Conservation (phyloP, 2,113 vertebrate genomes). For the Himantopus leucocephalus region DNA sequence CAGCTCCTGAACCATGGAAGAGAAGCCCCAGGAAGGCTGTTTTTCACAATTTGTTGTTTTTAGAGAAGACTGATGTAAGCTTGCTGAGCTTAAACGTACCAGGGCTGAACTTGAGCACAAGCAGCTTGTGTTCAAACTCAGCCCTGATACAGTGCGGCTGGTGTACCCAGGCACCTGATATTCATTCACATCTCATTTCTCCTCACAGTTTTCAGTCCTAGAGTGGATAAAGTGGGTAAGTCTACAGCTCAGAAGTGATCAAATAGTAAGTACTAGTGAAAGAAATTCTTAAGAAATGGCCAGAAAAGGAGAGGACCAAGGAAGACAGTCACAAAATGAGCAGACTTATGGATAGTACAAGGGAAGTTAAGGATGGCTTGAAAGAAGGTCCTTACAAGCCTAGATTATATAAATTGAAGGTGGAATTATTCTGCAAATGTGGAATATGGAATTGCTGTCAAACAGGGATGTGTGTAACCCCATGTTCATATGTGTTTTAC, state of each 20-base stretch:
- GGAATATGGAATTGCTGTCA: background rate
- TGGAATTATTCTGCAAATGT: background rate
- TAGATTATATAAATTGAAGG: background rate
- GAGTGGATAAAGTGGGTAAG: background rate
- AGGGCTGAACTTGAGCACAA: background rate
- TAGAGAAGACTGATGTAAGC: background rate
- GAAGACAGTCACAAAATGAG: background rate
- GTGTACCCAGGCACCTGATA: background rate
- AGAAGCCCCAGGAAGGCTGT: background rate
- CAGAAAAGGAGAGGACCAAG: background rate
- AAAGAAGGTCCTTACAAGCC: background rate
- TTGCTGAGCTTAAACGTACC: accelerated
- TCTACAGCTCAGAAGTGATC: background rate
- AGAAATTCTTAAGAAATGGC: background rate
- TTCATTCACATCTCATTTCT: background rate
- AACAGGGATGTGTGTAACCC: background rate
- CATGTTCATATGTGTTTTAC: background rate
- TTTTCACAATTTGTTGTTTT: background rate
- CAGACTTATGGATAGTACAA: background rate
- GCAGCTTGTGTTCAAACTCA: background rate
- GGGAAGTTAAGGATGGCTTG: background rate
- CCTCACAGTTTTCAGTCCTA: background rate
- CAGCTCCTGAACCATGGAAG: background rate
- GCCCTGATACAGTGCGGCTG: background rate
- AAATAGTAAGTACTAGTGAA: background rate